These are phyloP conservation scores for Grallaria varia DNA, from an alignment of 2,113 vertebrate genomes.

Conservation along the genomic window DNA sequence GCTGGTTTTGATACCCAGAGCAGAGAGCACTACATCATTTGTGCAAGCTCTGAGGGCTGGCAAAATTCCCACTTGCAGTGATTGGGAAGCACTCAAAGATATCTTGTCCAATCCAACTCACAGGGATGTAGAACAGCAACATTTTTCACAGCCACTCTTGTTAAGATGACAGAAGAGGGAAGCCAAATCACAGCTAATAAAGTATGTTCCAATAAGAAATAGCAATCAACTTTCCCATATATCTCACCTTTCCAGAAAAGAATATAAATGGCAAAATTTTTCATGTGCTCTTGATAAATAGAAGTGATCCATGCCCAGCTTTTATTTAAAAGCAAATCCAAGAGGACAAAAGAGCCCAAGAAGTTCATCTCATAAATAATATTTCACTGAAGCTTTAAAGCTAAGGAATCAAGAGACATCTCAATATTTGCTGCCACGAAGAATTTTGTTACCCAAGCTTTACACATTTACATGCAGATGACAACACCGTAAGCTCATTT, in stretches of 20 bases:
- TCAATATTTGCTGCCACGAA: not conserved
- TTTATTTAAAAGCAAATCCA: not conserved
- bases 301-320: not conserved
- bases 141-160: not conserved
- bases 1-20: not conserved
- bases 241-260: not conserved
- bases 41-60: not conserved
- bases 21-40: not conserved
- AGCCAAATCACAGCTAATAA: not conserved
- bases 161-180: not conserved
- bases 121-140: not conserved
- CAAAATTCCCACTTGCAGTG: not conserved
- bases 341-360: not conserved
- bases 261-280: not conserved
- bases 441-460: not conserved
- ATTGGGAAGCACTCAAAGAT: not conserved
- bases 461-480: not conserved
- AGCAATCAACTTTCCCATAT: not conserved
- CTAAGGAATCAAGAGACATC: not conserved
- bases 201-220: not conserved
- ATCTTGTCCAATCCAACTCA: not conserved
- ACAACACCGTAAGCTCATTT: not conserved
- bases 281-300: not conserved
- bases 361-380: not conserved
- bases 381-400: not conserved